A percentile compares a stretch with the other conserved stretches of the same genome.
Conservation (phyloP, 2,797 vertebrate genomes). For the Ptychobarbus kaznakovi region DNA sequence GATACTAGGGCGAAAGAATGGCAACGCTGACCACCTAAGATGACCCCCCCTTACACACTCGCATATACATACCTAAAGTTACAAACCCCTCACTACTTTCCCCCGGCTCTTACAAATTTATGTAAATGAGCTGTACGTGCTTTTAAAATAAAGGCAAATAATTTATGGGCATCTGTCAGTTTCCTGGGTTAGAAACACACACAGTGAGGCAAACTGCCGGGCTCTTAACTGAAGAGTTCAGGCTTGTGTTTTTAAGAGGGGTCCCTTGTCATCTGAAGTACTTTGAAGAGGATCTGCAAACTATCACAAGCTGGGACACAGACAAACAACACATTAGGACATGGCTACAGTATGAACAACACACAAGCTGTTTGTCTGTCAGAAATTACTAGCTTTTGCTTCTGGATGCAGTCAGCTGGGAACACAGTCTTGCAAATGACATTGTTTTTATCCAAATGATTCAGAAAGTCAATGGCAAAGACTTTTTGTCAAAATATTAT, state of each 20-base stretch:
- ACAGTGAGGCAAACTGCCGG: conserved; percentile 49
- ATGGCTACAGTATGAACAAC: conserved; percentile 35
- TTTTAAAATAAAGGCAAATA: conserved; percentile 69
- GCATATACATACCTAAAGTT: conserved; percentile 62
- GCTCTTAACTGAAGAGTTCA: conserved; percentile 76
- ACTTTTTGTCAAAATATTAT: neutral
- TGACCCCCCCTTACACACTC: conserved; percentile 71
- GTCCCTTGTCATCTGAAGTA: conserved; percentile 78
- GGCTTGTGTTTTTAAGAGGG: conserved; percentile 78
- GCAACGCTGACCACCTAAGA: conserved; percentile 94
- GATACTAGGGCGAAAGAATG: conserved; percentile 91
- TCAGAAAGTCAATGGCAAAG: neutral
- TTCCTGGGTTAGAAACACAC: conserved; percentile 49
- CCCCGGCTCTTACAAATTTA: conserved; percentile 70
- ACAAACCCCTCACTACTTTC: conserved; percentile 41
- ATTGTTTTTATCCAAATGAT: neutral
- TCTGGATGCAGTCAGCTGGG: neutral
- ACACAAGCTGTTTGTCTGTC: neutral
- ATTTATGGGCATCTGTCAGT: conserved; percentile 77
- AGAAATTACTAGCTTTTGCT: neutral
- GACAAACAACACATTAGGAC: conserved; percentile 23
- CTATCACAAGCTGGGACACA: conserved; percentile 18
- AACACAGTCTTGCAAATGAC: neutral
- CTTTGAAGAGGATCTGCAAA: conserved; percentile 75
- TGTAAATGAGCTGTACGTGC: conserved; percentile 78